A percentile compares a stretch with the other conserved stretches of the same genome.
Evolutionary conservation across 2,113 vertebrate species (phyloP).

Genomic region (Centropus unirufus): DNA sequence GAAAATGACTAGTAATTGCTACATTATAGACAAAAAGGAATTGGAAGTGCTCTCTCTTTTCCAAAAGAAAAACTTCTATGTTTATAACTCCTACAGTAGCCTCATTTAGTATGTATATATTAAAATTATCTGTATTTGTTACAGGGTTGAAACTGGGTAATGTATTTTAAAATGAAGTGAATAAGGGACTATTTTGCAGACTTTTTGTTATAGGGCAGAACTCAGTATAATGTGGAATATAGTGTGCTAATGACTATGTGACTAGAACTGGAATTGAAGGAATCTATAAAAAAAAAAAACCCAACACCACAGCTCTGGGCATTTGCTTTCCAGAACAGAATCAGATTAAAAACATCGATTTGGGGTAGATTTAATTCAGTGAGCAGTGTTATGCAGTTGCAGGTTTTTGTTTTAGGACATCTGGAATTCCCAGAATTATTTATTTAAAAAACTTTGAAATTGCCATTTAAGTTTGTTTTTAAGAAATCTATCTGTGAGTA

Average conservation of each 20-base stretch:
- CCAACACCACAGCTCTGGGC: background rate
- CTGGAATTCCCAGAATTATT: background rate
- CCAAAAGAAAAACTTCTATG: background rate
- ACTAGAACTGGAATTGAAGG: background rate
- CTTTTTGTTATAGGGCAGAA: background rate
- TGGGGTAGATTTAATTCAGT: background rate
- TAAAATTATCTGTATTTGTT: background rate
- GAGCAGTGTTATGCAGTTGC: background rate
- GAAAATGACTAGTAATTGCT: background rate
- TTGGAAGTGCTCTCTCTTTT: background rate
- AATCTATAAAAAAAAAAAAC: background rate
- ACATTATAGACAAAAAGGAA: background rate
- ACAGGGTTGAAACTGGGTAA: background rate
- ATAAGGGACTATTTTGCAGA: background rate
- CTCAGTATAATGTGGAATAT: background rate
- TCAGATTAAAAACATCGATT: background rate
- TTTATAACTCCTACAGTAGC: background rate
- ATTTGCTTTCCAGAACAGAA: background rate
- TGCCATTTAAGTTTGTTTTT: background rate
- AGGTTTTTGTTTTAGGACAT: background rate
- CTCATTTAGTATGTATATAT: background rate
- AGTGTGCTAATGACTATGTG: background rate
- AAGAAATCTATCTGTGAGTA: background rate
- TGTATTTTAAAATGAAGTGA: background rate
- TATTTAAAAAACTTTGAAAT: background rate